These are phyloP conservation scores for Drosophila sucinea DNA, from an alignment of 1,140 invertebrate genomes.

Conservation along the genomic window DNA sequence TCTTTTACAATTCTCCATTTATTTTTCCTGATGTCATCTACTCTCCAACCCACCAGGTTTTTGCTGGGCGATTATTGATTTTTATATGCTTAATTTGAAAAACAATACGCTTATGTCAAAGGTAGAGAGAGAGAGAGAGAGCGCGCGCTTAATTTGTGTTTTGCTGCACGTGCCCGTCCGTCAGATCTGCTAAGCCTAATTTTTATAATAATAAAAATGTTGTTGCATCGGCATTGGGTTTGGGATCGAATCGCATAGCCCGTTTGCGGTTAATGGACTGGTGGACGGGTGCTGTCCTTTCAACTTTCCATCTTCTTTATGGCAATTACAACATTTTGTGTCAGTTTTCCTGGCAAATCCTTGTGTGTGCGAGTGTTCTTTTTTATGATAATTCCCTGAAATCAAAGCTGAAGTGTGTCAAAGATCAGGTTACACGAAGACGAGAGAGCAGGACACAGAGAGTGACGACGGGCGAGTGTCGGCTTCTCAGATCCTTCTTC, in stretches of 20 bases:
- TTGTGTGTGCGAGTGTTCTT: slow-evolving; percentile 17
- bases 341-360: slow-evolving; percentile 76
- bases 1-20: slow-evolving; percentile 36
- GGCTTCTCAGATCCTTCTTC: slow-evolving; percentile 67
- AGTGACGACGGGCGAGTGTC: slow-evolving; percentile 27
- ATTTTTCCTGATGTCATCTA: slow-evolving; percentile 1
- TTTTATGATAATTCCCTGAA: slow-evolving; percentile 70
- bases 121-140: slow-evolving; percentile 22
- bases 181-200: slow-evolving; percentile 68
- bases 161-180: slow-evolving; percentile 56
- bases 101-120: slow-evolving; percentile 28
- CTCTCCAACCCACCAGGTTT: background rate
- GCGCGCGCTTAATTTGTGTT: slow-evolving; percentile 43
- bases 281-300: slow-evolving; percentile 7
- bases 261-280: slow-evolving; percentile 57
- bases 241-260: slow-evolving; percentile 52
- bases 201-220: slow-evolving; percentile 80
- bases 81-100: slow-evolving; percentile 19
- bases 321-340: slow-evolving; percentile 81
- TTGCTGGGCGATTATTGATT: slow-evolving; percentile 30
- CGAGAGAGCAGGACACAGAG: background rate
- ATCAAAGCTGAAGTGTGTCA: slow-evolving; percentile 79
- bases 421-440: slow-evolving; percentile 66
- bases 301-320: slow-evolving; percentile 19
- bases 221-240: slow-evolving; percentile 22